A percentile compares a stretch with the other conserved stretches of the same genome.
Evolutionary conservation across 1,140 invertebrate genomes (phyloP).

Genomic region (Holotrichia oblita): DNA sequence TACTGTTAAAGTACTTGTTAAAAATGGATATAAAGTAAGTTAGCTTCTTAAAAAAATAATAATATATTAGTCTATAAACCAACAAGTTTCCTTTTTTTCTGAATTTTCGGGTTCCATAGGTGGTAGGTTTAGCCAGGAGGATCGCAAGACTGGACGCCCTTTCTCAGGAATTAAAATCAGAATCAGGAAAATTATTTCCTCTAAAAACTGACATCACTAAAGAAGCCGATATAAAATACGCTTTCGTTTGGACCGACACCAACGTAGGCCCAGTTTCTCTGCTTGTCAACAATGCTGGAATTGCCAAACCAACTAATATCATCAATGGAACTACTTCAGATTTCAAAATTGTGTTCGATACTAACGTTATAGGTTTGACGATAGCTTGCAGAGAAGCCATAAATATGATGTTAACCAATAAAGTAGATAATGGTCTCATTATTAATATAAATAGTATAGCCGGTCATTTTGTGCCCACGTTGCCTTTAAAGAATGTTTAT

Average conservation of each 20-base stretch:
- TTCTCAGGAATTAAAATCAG: conserved; percentile 43
- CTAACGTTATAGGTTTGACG: conserved; percentile 67
- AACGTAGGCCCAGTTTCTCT: conserved; percentile 72
- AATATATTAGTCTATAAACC: no score
- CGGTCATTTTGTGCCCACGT: conserved; percentile 60
- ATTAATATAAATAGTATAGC: conserved; percentile 64
- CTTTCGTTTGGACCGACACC: conserved; percentile 71
- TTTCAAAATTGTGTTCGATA: conserved; percentile 62
- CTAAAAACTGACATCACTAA: conserved; percentile 72
- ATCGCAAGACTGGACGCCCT: no score
- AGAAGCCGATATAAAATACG: conserved; percentile 69
- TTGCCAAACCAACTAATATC: conserved; percentile 47
- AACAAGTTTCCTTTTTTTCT: no score
- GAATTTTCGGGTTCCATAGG: no score
- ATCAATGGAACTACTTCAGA: conserved; percentile 53
- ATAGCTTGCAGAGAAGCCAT: conserved; percentile 67
- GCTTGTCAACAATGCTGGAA: conserved; percentile 79
- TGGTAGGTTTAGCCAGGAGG: no score
- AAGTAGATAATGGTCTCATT: conserved; percentile 54
- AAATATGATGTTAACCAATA: conserved; percentile 64
- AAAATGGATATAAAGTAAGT: conserved; percentile 26
- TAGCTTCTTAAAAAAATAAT: no score
- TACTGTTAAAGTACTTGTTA: neutral
- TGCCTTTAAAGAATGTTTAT: conserved; percentile 61
- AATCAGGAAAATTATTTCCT: conserved; percentile 61